Base-by-base conservation (phyloP, 2,113 vertebrate genomes). In the Ptychochromis oligacanthus region DNA sequence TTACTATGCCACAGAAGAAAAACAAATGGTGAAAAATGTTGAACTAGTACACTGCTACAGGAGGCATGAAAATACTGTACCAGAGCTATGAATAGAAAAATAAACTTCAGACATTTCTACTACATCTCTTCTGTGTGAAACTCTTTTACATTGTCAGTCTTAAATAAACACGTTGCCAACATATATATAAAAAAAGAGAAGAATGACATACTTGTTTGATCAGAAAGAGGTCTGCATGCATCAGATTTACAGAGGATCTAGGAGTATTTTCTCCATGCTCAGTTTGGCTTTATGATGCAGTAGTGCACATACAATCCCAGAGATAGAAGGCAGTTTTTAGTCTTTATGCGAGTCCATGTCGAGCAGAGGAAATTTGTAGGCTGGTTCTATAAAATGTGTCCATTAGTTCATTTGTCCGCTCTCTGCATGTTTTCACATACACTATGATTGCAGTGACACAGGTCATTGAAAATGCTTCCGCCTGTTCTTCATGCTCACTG, bases 401-500 rank as follows among this genome's bases (percentile, higher is more conserved):
- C 67, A 17, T 34, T n/a, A 46, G 40, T 61, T 58, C 26, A 20
- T 70, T 24, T 18, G 55, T 77, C 55, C 38, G 6, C 34, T 17
- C 43, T 64, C 40, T 75, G 65, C 14, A 18, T 49, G 15, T 72
- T 72, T 5, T 26, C 14, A 80, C 60, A 59, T 20, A 1, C 10
- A 6, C 6, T 76, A 62, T 20, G 2, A 34, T 18, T 36, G 65
- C 65, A 70, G 0, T 17, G n/a, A n/a, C 11, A 52, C 26, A 8
- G 46, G 43, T 18, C 43, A 3, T n/a, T 43, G 0, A 18, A 13
- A 46, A 5, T 26, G 67, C 4, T 20, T 20, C 55, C 38, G 22
- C n/a, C 20, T 1, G 1, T 4, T 46, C 31, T n/a, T 17, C 13
- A 12, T 6, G 7, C 6, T 99, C 96, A 99, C 94, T 99, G 98